A percentile compares a stretch with the other conserved stretches of the same genome.
Evolutionary conservation across 2,113 vertebrate genomes (phyloP).

Genomic region (Raja brachyura): DNA sequence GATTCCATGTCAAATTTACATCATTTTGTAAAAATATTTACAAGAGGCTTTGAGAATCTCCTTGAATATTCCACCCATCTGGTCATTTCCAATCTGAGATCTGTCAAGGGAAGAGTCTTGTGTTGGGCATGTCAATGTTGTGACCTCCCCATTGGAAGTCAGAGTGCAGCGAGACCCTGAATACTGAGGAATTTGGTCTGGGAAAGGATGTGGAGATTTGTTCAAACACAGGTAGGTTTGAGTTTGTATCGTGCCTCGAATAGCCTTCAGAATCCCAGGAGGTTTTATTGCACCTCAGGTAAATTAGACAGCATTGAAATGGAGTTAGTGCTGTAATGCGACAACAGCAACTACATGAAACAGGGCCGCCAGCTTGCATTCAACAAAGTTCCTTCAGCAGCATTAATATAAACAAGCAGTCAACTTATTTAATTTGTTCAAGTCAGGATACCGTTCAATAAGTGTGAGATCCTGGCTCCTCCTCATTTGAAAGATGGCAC

Average conservation of each 20-base stretch:
- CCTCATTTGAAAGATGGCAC: neutral
- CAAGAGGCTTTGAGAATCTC: no score
- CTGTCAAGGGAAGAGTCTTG: no score
- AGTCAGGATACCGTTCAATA: neutral
- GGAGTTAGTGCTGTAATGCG: neutral
- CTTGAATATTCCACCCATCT: no score
- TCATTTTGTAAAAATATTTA: no score
- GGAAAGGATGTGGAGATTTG: no score
- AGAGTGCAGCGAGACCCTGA: no score
- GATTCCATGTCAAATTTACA: no score
- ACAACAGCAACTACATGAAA: neutral
- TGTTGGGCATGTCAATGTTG: no score
- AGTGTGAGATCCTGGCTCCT: neutral
- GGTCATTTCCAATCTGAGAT: no score
- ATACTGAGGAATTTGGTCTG: no score
- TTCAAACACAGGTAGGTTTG: neutral
- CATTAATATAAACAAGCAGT: neutral
- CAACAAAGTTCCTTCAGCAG: neutral
- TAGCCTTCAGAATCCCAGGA: neutral
- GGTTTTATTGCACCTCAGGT: neutral
- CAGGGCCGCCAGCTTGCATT: neutral
- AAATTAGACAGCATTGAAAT: neutral
- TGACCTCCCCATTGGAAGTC: no score
- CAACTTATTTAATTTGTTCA: neutral
- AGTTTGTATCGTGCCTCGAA: neutral